phyloP scores from a whole-genome alignment of 2,888 invertebrate species.

The Mythimna impura region DNA sequence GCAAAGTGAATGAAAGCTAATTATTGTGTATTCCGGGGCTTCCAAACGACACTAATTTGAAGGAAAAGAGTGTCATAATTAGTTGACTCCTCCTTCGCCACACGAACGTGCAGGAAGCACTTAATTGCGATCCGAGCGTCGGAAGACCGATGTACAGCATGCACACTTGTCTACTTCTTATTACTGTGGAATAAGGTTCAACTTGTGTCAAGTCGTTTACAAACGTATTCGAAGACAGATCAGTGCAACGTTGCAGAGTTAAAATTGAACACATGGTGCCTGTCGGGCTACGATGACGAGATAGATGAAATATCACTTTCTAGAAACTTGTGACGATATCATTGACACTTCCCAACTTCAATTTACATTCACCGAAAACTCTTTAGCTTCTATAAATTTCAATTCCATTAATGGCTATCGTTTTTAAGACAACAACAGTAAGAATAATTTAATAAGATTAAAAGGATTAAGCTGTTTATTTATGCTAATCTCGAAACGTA shows the following conservation, averaged over 20 bases:
- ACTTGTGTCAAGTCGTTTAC: slow-evolving; percentile 40
- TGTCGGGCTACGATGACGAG: slow-evolving; percentile 69
- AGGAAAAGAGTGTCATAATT: slow-evolving; percentile 76
- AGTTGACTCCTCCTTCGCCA: slow-evolving; percentile 73
- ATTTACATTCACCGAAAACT: not conserved
- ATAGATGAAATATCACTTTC: slow-evolving; percentile 73
- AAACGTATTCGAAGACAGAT: slow-evolving; percentile 31
- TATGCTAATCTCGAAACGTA: slow-evolving; percentile 56
- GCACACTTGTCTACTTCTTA: slow-evolving; percentile 50
- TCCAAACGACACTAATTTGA: slow-evolving; percentile 64
- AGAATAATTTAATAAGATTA: slow-evolving; percentile 57
- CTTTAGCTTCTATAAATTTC: slow-evolving; percentile 16
- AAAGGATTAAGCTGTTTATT: slow-evolving; percentile 49
- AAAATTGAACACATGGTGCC: slow-evolving; percentile 79
- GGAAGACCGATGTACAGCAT: slow-evolving; percentile 51
- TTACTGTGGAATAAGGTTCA: slow-evolving; percentile 56
- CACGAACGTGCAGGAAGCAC: slow-evolving; percentile 75
- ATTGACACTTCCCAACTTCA: slow-evolving; percentile 4
- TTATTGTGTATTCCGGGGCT: slow-evolving; percentile 55
- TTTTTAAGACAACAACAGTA: slow-evolving; percentile 50
- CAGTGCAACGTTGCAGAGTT: slow-evolving; percentile 69
- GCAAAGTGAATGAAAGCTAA: slow-evolving; percentile 50
- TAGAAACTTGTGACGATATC: slow-evolving; percentile 14
- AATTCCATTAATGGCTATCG: slow-evolving; percentile 50
- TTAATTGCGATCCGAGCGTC: slow-evolving; percentile 76